Conservation (phyloP, 2,113 vertebrate genomes). For the Percopsis transmontana region DNA sequence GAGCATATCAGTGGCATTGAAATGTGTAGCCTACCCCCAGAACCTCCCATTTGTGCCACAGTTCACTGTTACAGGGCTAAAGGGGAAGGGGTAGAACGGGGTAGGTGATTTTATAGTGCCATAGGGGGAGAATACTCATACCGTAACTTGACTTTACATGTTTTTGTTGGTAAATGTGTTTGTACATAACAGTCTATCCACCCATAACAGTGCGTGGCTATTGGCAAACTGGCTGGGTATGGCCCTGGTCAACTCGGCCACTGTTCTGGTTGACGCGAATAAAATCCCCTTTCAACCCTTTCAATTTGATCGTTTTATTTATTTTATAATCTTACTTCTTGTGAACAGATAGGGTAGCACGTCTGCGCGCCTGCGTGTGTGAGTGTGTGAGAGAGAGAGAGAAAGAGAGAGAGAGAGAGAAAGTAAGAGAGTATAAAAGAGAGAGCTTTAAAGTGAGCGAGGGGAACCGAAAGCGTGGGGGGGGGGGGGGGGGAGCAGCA, state of each 20-base stretch:
- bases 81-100: background rate
- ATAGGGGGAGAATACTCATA: background rate
- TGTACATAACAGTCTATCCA: no score
- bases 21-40: no score
- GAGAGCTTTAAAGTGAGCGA: background rate
- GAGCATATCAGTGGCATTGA: no score
- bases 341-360: background rate
- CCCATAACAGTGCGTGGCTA: no score
- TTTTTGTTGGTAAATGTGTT: no score
- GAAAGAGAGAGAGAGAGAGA: background rate
- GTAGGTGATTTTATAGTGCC: background rate
- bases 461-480: slow-evolving; percentile 4
- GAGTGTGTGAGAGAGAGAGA: background rate
- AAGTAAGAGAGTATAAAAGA: background rate
- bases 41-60: no score
- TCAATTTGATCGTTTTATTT: slow-evolving; percentile 50
- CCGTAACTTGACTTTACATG: no score
- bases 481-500: background rate
- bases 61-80: background rate
- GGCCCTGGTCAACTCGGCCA: slow-evolving; percentile 24
- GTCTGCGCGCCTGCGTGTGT: background rate
- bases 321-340: slow-evolving; percentile 49
- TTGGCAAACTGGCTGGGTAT: background rate
- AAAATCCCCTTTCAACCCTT: slow-evolving; percentile 59
- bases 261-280: slow-evolving; percentile 40